Conservation (phyloP, 2,888 invertebrate species). For the Pelosia muscerda region DNA sequence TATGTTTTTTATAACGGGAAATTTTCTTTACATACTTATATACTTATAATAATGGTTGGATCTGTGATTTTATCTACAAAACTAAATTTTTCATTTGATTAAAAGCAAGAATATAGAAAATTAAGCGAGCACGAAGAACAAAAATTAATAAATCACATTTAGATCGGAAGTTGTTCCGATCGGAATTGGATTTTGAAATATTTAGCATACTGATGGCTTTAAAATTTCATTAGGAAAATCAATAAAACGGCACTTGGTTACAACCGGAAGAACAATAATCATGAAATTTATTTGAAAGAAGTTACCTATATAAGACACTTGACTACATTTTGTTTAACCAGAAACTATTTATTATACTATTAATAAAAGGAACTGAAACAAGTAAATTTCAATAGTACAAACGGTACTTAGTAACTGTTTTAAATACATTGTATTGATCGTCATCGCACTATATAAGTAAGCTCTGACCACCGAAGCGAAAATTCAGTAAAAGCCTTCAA, state of each 20-base stretch:
- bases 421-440: neutral
- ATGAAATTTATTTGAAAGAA: neutral
- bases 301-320: neutral
- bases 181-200: no score
- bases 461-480: conserved; percentile 35
- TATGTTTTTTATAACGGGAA: neutral
- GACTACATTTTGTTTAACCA: no score
- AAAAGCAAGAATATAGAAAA: neutral
- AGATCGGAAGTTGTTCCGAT: no score
- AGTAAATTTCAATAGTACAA: neutral
- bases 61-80: no score
- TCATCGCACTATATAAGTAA: conserved; percentile 23
- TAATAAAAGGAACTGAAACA: neutral
- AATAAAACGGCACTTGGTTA: neutral
- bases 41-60: no score
- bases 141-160: no score
- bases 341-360: neutral
- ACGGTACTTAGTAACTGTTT: neutral
- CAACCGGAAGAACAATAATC: neutral
- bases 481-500: conserved; percentile 38
- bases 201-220: no score
- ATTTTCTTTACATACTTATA: no score
- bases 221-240: no score
- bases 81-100: no score
- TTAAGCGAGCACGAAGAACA: neutral